These are phyloP conservation scores for Phacellophora camtschatica DNA, from an alignment of 30 jellyfish, hydroid and myxozoan species.

Conservation along the genomic window DNA sequence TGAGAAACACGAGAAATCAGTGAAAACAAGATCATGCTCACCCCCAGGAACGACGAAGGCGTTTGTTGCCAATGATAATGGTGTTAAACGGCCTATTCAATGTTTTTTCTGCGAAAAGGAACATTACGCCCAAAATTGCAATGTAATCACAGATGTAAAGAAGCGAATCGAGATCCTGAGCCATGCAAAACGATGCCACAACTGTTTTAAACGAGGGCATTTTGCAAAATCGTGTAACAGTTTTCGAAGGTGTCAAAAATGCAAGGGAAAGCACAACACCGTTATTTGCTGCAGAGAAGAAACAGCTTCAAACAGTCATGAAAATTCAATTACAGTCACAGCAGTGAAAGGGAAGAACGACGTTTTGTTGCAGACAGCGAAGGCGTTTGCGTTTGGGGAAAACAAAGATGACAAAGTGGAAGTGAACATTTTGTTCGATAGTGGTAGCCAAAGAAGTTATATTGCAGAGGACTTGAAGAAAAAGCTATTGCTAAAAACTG, in stretches of 20 bases:
- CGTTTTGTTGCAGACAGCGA: conserved; percentile 43
- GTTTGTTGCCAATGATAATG: conserved; percentile 10
- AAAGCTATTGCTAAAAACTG: background rate
- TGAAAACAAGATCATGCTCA: background rate
- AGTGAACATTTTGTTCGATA: conserved; percentile 26
- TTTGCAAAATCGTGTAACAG: conserved; percentile 19
- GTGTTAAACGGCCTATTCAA: background rate
- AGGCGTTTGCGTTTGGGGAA: conserved; percentile 46
- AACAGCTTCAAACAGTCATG: background rate
- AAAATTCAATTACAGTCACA: background rate
- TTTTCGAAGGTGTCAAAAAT: conserved; percentile 17
- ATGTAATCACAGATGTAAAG: conserved; percentile 7
- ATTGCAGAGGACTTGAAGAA: conserved; percentile 32
- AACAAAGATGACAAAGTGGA: background rate
- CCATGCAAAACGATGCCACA: conserved; percentile 34
- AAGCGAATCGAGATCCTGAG: conserved; percentile 1
- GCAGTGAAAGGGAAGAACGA: background rate
- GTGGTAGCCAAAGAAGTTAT: conserved; percentile 46
- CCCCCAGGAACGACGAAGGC: conserved; percentile 60
- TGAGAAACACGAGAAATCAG: background rate
- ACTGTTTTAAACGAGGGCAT: conserved; percentile 29
- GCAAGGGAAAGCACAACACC: conserved; percentile 60
- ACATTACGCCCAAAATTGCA: conserved; percentile 29
- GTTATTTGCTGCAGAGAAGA: conserved; percentile 10
- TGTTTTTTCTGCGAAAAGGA: conserved; percentile 58